phyloP scores from a whole-genome alignment of 2,797 vertebrate species.

The Trematomus bernacchii region DNA sequence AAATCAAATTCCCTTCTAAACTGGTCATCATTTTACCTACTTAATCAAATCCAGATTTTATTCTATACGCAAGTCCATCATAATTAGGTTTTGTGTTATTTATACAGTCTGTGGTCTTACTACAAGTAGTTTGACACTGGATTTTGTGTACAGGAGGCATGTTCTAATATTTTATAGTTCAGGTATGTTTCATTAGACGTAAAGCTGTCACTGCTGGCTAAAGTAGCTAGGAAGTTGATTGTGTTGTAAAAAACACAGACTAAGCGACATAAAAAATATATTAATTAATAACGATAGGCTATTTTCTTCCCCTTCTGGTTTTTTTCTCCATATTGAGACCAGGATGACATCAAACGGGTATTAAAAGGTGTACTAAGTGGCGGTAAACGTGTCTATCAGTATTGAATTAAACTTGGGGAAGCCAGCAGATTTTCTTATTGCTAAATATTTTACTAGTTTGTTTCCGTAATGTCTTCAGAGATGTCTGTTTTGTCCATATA shows the following conservation, averaged over 20 bases:
- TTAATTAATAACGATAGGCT: background rate
- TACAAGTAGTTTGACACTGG: too few species aligned
- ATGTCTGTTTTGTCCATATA: conserved; percentile 42
- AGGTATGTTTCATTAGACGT: background rate
- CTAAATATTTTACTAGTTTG: background rate
- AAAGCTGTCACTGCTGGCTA: background rate
- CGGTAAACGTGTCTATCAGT: background rate
- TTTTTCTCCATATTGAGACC: background rate
- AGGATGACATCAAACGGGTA: background rate
- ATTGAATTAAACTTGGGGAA: background rate
- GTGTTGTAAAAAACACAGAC: too few species aligned
- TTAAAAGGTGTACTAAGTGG: background rate
- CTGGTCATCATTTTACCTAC: background rate
- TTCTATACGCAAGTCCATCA: background rate
- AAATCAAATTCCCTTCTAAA: background rate
- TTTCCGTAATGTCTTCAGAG: background rate
- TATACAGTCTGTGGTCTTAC: background rate
- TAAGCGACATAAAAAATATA: too few species aligned
- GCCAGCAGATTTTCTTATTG: background rate
- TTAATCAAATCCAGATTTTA: conserved; percentile 7
- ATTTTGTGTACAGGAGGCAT: background rate
- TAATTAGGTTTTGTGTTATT: conserved; percentile 1
- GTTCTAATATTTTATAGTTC: background rate
- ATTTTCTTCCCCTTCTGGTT: background rate
- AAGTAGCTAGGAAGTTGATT: background rate